A percentile compares a stretch with the other conserved stretches of the same genome.
phyloP scores from a whole-genome alignment of 2,888 invertebrate genomes.

The Apodemia zela region DNA sequence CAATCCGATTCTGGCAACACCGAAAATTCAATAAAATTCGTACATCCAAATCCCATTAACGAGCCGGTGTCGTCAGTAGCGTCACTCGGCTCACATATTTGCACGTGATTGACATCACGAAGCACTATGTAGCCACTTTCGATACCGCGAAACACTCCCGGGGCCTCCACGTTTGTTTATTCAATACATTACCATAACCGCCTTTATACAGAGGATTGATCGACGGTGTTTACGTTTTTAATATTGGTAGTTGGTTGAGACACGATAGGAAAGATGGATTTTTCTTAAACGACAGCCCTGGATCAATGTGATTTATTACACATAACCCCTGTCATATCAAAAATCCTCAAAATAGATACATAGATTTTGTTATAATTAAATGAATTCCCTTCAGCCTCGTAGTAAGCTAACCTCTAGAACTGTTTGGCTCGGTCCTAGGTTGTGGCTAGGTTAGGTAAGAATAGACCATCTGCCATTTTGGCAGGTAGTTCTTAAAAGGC shows the following conservation, averaged over 20 bases:
- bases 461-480: too few relatives aligned
- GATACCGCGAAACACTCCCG: conserved; percentile 23
- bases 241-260: not conserved
- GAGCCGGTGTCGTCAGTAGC: not conserved
- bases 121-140: conserved; percentile 24
- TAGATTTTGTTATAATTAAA: too few relatives aligned
- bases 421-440: too few relatives aligned
- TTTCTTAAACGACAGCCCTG: too few relatives aligned
- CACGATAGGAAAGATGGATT: too few relatives aligned
- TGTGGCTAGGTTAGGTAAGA: too few relatives aligned
- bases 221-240: conserved; percentile 6
- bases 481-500: too few relatives aligned
- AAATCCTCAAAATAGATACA: too few relatives aligned
- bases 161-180: conserved; percentile 23
- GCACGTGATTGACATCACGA: conserved; percentile 29
- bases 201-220: conserved; percentile 1
- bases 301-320: too few relatives aligned
- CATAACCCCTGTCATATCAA: too few relatives aligned
- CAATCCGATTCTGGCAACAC: not conserved
- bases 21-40: not conserved
- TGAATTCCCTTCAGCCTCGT: too few relatives aligned
- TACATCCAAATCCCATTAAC: not conserved
- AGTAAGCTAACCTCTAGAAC: too few relatives aligned
- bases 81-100: conserved; percentile 19
- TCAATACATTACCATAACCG: conserved; percentile 19